phyloP scores from a whole-genome alignment of 2,797 vertebrate genomes.

The Arnoldichthys spilopterus region DNA sequence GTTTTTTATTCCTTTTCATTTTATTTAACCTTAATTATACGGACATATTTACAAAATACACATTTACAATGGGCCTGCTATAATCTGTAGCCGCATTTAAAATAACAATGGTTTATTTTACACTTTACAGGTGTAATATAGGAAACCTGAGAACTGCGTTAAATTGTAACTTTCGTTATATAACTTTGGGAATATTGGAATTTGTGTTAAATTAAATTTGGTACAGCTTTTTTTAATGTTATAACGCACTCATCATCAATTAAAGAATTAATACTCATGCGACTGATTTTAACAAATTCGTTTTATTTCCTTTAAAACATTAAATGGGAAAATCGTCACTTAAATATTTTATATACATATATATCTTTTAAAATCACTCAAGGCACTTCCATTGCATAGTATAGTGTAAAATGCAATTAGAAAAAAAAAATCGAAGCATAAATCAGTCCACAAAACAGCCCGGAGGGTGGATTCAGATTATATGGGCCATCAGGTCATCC shows the following conservation, averaged over 20 bases:
- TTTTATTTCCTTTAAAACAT: constrained; percentile 70
- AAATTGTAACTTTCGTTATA: no score
- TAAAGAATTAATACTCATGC: constrained; percentile 52
- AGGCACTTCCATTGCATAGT: constrained; percentile 30
- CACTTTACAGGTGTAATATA: no score
- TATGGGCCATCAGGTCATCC: background rate
- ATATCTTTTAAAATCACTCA: constrained; percentile 36
- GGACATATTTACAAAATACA: no score
- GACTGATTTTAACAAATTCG: constrained; percentile 64
- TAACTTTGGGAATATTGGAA: no score
- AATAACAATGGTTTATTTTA: no score
- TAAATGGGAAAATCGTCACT: constrained; percentile 72
- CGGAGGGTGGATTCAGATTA: background rate
- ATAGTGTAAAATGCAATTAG: constrained; percentile 34
- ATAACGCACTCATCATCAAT: background rate
- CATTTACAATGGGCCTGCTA: no score
- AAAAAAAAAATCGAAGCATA: constrained; percentile 21
- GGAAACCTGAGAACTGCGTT: no score
- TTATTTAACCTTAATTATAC: no score
- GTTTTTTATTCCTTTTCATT: no score
- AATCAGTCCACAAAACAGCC: constrained; percentile 9
- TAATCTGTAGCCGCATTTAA: no score
- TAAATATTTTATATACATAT: constrained; percentile 68
- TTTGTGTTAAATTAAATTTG: no score
- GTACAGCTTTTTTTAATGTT: no score